These are phyloP conservation scores for Myopa testacea DNA, from an alignment of 2,888 invertebrate genomes.

Conservation along the genomic window DNA sequence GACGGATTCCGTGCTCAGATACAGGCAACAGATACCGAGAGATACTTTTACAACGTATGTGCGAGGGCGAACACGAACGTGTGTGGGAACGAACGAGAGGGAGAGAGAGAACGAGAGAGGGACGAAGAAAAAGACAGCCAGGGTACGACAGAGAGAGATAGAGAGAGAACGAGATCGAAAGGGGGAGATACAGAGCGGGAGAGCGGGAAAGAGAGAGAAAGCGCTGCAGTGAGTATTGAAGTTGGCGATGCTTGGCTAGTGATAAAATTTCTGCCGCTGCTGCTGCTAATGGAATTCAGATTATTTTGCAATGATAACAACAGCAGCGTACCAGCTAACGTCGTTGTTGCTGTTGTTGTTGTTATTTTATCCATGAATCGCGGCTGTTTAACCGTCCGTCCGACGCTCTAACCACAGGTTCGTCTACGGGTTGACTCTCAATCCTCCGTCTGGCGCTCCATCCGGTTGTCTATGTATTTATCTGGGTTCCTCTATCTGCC, in stretches of 20 bases:
- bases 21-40: not conserved
- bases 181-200: not conserved
- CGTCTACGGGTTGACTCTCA: not conserved
- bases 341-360: constrained; percentile 66
- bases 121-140: not conserved
- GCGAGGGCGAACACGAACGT: constrained; percentile 22
- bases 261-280: constrained; percentile 31
- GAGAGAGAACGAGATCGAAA: not conserved
- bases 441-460: not conserved
- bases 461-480: not conserved
- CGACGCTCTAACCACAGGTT: constrained; percentile 1
- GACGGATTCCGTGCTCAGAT: constrained; percentile 30
- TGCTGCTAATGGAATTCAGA: constrained; percentile 65
- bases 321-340: constrained; percentile 38
- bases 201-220: constrained; percentile 15
- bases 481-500: constrained; percentile 2
- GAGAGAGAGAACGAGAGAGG: not conserved
- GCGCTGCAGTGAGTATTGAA: constrained; percentile 7
- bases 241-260: constrained; percentile 29
- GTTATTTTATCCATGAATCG: constrained; percentile 49
- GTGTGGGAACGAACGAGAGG: not conserved
- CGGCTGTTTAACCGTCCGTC: constrained; percentile 16
- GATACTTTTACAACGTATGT: constrained; percentile 27
- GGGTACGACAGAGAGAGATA: constrained; percentile 8
- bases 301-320: constrained; percentile 66